Evolutionary conservation across 2,888 invertebrate genomes (phyloP), one percentile per base, ranked within the genome.

Genomic region (Polydrusus tereticollis): DNA sequence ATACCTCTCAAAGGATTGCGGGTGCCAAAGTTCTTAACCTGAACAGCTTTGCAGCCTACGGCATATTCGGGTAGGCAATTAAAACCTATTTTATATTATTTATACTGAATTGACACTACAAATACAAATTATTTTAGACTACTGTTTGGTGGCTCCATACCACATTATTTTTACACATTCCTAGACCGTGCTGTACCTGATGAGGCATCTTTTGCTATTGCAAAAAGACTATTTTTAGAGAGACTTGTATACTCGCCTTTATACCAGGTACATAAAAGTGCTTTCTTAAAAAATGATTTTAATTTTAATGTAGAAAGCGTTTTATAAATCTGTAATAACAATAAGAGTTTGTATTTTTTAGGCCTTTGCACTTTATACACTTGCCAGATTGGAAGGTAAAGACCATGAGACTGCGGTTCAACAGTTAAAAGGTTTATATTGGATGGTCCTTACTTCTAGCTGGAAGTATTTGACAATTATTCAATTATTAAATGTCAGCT

Each of bases 321-420:
- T 45, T 45, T 18, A 18, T 36, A 29, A 57, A 16, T 57, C 33
- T 14, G 1, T 36, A 8, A 16, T 18, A 3, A 58, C 26, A 58
- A 1, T 58, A 26, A 1, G 21, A 2, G 26, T n/a, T 2, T 36
- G 10, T 84, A 18, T 18, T 52, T 69, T 65, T 23, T 47, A 73
- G 73, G 90, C 90, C 7, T 88, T 94, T 76, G 91, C 92, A 0
- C 86, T 95, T 0, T 94, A 94, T 81, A 90, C 90, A 76, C 82
- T 94, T 0, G 89, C 93, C 1, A 84, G 93, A 77, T 90, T 95
- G 77, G 94, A 95, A 88, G 93, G 93, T 20, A 93, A 93, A 81
- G 88, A 89, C 38, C 93, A 93, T 78, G 84, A 86, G 3, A 87
- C 88, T 4, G 91, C 94, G 0, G 60, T 89, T 5, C 88, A 88